phyloP scores from a whole-genome alignment of 2,797 vertebrate species.

The Neopelma chrysocephalum region DNA sequence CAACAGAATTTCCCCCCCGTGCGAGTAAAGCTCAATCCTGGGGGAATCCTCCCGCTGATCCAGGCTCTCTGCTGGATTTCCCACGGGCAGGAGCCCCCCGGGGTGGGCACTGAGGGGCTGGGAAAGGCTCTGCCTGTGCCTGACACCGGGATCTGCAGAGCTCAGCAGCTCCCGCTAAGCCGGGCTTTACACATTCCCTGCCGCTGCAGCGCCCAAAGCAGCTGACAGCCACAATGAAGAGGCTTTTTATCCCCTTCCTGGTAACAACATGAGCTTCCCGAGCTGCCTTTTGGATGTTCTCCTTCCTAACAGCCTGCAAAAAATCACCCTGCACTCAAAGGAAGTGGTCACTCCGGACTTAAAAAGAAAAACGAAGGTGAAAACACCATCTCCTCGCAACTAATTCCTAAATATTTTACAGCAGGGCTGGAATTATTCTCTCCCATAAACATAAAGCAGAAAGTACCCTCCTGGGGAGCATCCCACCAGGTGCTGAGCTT shows the following conservation, averaged over 20 bases:
- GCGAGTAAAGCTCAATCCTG: rapidly evolving
- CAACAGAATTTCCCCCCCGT: rapidly evolving
- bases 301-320: neutral
- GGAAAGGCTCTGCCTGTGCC: neutral
- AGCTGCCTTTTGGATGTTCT: neutral
- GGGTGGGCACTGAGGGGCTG: neutral
- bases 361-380: neutral
- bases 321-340: neutral
- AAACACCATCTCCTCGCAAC: neutral
- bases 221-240: neutral
- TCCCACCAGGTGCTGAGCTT: neutral
- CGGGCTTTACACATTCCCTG: neutral
- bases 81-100: neutral
- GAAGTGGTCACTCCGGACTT: rapidly evolving
- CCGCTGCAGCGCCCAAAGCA: neutral
- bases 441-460: rapidly evolving
- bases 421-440: neutral
- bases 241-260: neutral
- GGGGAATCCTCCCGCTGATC: rapidly evolving
- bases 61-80: rapidly evolving
- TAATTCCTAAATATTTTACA: neutral
- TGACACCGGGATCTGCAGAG: neutral
- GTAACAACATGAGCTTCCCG: neutral
- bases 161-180: slow-evolving; percentile 31
- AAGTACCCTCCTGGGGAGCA: neutral